Evolutionary conservation across 2,797 vertebrate genomes (phyloP).

Genomic region (Lutjanus campechanus): DNA sequence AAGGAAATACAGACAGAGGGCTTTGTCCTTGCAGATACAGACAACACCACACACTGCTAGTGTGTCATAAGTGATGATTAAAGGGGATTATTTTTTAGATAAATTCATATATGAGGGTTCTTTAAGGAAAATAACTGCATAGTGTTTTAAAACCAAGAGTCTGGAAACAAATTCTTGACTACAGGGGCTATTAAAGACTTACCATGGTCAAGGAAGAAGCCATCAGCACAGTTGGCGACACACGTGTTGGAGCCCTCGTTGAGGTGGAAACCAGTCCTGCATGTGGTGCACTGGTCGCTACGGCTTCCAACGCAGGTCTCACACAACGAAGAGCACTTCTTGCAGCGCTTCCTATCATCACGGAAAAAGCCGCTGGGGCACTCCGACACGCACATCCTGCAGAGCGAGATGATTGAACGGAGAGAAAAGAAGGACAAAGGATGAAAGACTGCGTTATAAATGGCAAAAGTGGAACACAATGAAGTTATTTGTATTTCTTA

Average conservation of each 20-base stretch:
- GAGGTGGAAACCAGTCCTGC: slow-evolving; percentile 93
- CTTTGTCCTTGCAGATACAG: too few species aligned
- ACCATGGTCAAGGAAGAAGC: slow-evolving; percentile 90
- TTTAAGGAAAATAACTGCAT: too few species aligned
- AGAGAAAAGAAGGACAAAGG: neutral
- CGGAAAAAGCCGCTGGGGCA: slow-evolving; percentile 96
- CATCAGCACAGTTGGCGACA: slow-evolving; percentile 90
- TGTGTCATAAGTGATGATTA: too few species aligned
- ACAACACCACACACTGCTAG: too few species aligned
- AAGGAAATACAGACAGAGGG: too few species aligned
- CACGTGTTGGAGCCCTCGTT: slow-evolving; percentile 93
- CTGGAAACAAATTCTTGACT: neutral
- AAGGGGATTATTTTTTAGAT: too few species aligned
- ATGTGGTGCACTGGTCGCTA: slow-evolving; percentile 94
- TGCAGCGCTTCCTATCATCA: slow-evolving; percentile 96
- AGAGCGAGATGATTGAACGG: slow-evolving; percentile 17
- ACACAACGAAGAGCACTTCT: slow-evolving; percentile 95
- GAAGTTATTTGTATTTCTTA: neutral
- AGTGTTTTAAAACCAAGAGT: neutral
- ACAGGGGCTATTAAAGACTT: slow-evolving; percentile 2
- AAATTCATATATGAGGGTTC: too few species aligned
- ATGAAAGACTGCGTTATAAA: slow-evolving; percentile 29
- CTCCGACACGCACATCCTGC: slow-evolving; percentile 94
- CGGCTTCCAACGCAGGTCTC: slow-evolving; percentile 96
- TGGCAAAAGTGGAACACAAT: slow-evolving; percentile 5